Percentiles rank a stretch among this genome's conserved stretches.
Evolutionary conservation across 1,140 invertebrate species (phyloP).

Genomic region (Bombus impatiens): DNA sequence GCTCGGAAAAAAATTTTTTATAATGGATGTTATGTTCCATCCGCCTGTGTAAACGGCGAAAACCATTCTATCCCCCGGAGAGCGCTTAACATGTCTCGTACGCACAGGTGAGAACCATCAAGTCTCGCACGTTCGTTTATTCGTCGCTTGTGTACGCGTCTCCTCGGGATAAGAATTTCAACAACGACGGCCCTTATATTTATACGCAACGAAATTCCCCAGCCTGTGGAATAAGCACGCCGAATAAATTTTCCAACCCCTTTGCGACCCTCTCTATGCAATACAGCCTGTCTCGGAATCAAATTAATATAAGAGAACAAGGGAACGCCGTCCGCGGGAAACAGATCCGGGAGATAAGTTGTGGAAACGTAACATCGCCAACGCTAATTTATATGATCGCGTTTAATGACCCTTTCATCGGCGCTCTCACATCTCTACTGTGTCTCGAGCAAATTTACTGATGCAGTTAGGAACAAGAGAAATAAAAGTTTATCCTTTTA

Average conservation of each 20-base stretch:
- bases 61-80: slow-evolving; percentile 42
- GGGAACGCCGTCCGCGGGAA: not conserved
- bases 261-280: not conserved
- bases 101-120: slow-evolving; percentile 45
- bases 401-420: not conserved
- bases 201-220: not conserved
- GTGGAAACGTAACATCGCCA: not conserved
- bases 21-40: slow-evolving; percentile 48
- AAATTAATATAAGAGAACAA: not conserved
- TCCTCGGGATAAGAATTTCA: slow-evolving; percentile 30
- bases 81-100: slow-evolving; percentile 36
- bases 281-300: not conserved
- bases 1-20: slow-evolving; percentile 19
- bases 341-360: not conserved
- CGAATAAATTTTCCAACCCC: slow-evolving; percentile 27
- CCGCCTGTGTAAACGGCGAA: slow-evolving; percentile 23
- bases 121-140: slow-evolving; percentile 41
- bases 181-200: not conserved
- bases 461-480: not conserved
- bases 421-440: not conserved
- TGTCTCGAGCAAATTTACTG: not conserved
- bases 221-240: slow-evolving; percentile 14
- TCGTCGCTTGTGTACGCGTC: not conserved
- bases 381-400: slow-evolving; percentile 9
- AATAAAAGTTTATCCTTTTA: not conserved